Percentiles rank a stretch among this genome's conserved stretches.
These are phyloP conservation scores for Terrapene triunguis DNA, from an alignment of 2,113 vertebrate genomes.

Conservation along the genomic window DNA sequence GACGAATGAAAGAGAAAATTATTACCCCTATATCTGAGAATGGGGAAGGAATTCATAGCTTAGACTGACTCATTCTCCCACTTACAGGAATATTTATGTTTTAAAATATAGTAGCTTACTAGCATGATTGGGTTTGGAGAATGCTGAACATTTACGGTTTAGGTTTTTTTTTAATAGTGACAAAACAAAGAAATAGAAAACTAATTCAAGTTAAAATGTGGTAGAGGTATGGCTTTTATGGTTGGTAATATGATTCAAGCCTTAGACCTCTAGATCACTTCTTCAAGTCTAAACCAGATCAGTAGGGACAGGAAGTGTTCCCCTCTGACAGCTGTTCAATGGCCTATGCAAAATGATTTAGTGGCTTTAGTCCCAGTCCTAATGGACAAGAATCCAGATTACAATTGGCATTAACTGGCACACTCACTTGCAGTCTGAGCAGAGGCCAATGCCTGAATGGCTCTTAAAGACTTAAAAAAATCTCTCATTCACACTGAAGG, in stretches of 20 bases:
- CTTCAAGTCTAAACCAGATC: constrained; percentile 18
- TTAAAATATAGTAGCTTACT: not conserved
- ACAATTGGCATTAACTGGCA: constrained; percentile 19
- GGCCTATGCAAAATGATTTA: constrained; percentile 29
- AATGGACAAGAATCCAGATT: not conserved
- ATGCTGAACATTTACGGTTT: not conserved
- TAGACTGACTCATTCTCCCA: not conserved
- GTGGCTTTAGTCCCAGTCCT: not conserved
- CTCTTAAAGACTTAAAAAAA: not conserved
- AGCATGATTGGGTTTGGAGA: not conserved
- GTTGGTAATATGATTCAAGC: not conserved
- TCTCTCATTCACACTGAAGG: accelerated
- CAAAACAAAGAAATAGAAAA: not conserved
- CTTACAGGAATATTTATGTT: not conserved
- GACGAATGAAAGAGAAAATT: not conserved
- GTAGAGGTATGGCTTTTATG: not conserved
- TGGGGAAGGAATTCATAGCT: not conserved
- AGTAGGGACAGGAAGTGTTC: constrained; percentile 31
- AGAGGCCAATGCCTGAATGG: not conserved
- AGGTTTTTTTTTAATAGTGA: not conserved
- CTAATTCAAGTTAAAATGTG: constrained; percentile 7
- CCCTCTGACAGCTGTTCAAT: constrained; percentile 25
- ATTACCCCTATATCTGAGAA: not conserved
- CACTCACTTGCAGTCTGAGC: not conserved
- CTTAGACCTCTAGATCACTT: constrained; percentile 10